These are phyloP conservation scores for Setipinna tenuifilis DNA, from an alignment of 2,797 vertebrate species.

Conservation along the genomic window DNA sequence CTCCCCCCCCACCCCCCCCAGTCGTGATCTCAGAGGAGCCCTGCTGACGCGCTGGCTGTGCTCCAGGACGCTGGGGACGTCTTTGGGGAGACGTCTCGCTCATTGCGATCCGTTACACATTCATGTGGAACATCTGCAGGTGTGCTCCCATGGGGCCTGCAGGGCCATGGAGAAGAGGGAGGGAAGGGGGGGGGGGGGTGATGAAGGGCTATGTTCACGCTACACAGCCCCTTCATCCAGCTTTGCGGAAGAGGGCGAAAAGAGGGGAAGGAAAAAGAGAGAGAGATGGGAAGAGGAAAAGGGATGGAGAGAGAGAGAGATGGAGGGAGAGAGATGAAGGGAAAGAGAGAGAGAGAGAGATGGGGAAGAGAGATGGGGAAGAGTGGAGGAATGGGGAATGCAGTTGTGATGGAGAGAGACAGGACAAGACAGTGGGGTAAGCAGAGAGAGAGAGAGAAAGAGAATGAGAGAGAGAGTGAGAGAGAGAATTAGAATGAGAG, in stretches of 20 bases:
- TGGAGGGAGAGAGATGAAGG: background rate
- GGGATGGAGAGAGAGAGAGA: background rate
- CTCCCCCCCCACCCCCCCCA: background rate
- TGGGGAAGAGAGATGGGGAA: too few relatives aligned
- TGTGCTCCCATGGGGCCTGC: slow-evolving; percentile 13
- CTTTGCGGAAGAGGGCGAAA: background rate
- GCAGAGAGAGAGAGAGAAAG: background rate
- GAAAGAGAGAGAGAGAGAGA: background rate
- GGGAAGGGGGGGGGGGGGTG: background rate
- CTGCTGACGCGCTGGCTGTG: background rate
- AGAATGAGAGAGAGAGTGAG: background rate
- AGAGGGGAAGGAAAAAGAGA: background rate
- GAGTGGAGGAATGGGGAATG: too few relatives aligned
- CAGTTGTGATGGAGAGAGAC: too few relatives aligned
- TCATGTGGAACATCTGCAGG: slow-evolving; percentile 27
- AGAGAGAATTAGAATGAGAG: background rate
- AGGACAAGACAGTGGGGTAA: too few relatives aligned
- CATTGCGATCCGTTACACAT: background rate
- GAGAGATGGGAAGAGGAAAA: background rate
- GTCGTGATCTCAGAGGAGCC: background rate
- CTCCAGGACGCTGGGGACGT: background rate
- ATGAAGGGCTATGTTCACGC: background rate
- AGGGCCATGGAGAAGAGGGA: background rate
- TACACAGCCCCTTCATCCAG: slow-evolving; percentile 2
- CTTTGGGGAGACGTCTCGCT: background rate